phyloP scores from a whole-genome alignment of 2,113 vertebrate species.

The Psophia crepitans region DNA sequence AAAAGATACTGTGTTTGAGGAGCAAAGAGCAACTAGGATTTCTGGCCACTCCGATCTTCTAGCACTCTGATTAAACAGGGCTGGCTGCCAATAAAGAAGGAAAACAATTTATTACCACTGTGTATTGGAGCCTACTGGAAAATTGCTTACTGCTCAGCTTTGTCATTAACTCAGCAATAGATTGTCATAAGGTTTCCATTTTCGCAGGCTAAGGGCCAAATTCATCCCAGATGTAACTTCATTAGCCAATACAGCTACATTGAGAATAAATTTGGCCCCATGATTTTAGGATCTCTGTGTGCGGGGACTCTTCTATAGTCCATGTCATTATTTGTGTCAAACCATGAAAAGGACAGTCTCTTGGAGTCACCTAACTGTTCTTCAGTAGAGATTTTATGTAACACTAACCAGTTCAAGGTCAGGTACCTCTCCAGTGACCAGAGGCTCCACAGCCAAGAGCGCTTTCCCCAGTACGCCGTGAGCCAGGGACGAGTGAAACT shows the following conservation, averaged over 20 bases:
- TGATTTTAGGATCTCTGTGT: not conserved
- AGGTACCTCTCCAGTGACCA: not conserved
- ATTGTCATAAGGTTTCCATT: slow-evolving; percentile 7
- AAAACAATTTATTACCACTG: slow-evolving; percentile 6
- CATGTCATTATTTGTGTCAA: not conserved
- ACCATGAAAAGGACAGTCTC: not conserved
- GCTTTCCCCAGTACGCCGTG: not conserved
- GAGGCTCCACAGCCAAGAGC: not conserved
- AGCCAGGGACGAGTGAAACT: not conserved
- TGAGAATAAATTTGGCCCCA: not conserved
- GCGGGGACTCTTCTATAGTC: rapidly evolving
- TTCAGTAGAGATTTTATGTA: not conserved
- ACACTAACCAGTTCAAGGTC: not conserved
- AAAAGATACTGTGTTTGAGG: not conserved
- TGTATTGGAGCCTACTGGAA: slow-evolving; percentile 28
- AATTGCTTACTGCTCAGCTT: slow-evolving; percentile 15
- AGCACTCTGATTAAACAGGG: not conserved
- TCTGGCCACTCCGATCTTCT: not conserved
- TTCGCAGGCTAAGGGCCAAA: not conserved
- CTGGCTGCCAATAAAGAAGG: not conserved
- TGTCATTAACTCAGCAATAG: not conserved
- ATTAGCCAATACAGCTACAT: not conserved
- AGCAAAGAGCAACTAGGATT: not conserved
- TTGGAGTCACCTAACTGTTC: not conserved
- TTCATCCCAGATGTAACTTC: slow-evolving; percentile 2